A percentile compares a stretch with the other conserved stretches of the same genome.
Evolutionary conservation across 2,113 vertebrate species (phyloP).

Genomic region (Oreochromis spilurus): DNA sequence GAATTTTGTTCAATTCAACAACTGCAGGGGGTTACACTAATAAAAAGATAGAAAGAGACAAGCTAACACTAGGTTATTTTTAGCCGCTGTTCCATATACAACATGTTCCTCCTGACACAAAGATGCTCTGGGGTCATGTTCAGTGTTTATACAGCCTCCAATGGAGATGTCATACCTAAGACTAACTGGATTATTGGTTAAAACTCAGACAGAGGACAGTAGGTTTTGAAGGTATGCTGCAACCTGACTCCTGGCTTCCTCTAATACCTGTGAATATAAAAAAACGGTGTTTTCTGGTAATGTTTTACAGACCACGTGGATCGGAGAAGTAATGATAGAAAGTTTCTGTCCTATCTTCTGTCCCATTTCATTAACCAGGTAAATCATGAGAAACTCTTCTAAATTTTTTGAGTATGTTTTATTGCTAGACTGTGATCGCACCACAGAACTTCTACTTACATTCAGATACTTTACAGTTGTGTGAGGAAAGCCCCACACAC

Average conservation of each 20-base stretch:
- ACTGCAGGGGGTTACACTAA: constrained; percentile 7
- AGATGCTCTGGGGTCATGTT: constrained; percentile 42
- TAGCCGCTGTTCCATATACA: constrained; percentile 58
- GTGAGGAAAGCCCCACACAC: background rate
- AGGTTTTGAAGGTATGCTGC: background rate
- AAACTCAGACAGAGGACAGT: background rate
- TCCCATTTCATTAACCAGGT: background rate
- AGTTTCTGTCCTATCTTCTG: background rate
- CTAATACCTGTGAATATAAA: background rate
- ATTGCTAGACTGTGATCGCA: background rate
- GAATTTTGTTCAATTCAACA: constrained; percentile 36
- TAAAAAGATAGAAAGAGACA: constrained; percentile 28
- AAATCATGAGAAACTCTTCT: background rate
- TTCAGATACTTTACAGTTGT: background rate
- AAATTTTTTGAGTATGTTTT: fast-evolving
- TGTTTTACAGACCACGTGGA: background rate
- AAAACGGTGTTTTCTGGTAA: background rate
- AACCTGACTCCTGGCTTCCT: background rate
- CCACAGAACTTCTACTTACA: fast-evolving
- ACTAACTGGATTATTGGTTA: background rate
- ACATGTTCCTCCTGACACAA: constrained; percentile 41
- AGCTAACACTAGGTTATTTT: constrained; percentile 52
- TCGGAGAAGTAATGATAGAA: background rate
- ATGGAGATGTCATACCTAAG: constrained; percentile 9
- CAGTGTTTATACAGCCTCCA: constrained; percentile 42